phyloP scores from a whole-genome alignment of 2,888 invertebrate species.

The Apocheima hispidaria region DNA sequence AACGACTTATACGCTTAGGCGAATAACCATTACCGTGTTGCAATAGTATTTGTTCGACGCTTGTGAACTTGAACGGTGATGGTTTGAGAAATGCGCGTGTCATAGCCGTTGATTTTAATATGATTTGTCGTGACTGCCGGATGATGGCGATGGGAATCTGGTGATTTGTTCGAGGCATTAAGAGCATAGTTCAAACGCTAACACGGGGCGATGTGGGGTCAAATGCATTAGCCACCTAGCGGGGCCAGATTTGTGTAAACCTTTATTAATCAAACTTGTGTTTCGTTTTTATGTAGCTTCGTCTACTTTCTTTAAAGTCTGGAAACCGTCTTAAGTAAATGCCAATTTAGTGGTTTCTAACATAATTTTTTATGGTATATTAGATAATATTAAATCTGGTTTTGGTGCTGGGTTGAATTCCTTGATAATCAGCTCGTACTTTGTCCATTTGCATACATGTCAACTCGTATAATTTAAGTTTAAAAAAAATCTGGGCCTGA shows the following conservation, averaged over 20 bases:
- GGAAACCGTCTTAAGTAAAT: conserved; percentile 44
- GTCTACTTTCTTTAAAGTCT: conserved; percentile 49
- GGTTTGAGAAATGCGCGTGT: conserved; percentile 61
- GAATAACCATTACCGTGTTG: conserved; percentile 50
- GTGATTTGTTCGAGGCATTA: conserved; percentile 81
- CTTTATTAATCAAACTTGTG: conserved; percentile 74
- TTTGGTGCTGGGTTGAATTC: not conserved
- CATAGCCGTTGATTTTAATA: conserved; percentile 75
- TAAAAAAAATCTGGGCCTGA: too few relatives aligned
- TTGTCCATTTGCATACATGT: too few relatives aligned
- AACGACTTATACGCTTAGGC: conserved; percentile 47
- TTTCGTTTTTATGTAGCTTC: conserved; percentile 39
- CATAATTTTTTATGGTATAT: too few relatives aligned
- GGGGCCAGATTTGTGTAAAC: conserved; percentile 70
- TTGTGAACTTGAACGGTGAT: conserved; percentile 60
- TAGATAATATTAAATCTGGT: too few relatives aligned
- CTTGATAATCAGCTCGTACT: too few relatives aligned
- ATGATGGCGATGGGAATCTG: conserved; percentile 77
- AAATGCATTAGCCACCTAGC: conserved; percentile 85
- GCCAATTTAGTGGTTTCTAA: conserved; percentile 10
- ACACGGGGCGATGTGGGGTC: conserved; percentile 78
- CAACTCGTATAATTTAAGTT: too few relatives aligned
- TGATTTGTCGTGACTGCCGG: conserved; percentile 82
- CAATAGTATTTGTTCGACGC: conserved; percentile 43
- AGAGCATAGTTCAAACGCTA: conserved; percentile 80